These are phyloP conservation scores for Egretta garzetta DNA, from an alignment of 2,113 vertebrate species.

Conservation along the genomic window DNA sequence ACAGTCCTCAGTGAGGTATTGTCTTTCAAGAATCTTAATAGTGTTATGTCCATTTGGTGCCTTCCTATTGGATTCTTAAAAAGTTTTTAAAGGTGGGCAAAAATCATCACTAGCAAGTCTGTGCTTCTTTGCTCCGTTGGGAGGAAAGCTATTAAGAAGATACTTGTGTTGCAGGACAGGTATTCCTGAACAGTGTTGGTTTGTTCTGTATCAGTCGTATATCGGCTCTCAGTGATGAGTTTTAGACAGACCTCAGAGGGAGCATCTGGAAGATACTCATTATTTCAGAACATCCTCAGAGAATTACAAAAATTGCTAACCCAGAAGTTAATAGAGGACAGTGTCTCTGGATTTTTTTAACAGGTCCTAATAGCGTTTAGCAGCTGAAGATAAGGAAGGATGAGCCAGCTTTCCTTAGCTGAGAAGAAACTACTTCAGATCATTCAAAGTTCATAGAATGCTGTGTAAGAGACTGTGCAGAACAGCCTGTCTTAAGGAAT, in stretches of 20 bases:
- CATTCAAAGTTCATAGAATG: not conserved
- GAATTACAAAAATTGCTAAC: not conserved
- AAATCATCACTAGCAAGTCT: not conserved
- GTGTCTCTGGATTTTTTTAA: not conserved
- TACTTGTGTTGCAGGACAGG: accelerated
- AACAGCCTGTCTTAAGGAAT: not conserved
- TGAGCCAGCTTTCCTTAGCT: not conserved
- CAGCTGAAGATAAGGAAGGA: not conserved
- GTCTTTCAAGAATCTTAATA: not conserved
- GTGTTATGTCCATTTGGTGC: not conserved
- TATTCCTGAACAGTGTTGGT: not conserved
- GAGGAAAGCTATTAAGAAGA: not conserved
- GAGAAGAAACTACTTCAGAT: not conserved
- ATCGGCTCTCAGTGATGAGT: not conserved
- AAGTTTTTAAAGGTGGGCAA: not conserved
- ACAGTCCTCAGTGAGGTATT: not conserved
- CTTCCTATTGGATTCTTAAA: not conserved
- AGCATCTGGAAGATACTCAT: not conserved
- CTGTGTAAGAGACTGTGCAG: not conserved
- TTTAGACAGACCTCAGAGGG: not conserved
- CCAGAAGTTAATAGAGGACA: not conserved
- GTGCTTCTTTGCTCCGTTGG: not conserved
- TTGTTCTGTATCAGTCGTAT: not conserved
- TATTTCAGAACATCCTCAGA: not conserved
- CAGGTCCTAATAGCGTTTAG: not conserved